Evolutionary conservation across 2,797 vertebrate species (phyloP).

Genomic region (Threskiornis aethiopicus): DNA sequence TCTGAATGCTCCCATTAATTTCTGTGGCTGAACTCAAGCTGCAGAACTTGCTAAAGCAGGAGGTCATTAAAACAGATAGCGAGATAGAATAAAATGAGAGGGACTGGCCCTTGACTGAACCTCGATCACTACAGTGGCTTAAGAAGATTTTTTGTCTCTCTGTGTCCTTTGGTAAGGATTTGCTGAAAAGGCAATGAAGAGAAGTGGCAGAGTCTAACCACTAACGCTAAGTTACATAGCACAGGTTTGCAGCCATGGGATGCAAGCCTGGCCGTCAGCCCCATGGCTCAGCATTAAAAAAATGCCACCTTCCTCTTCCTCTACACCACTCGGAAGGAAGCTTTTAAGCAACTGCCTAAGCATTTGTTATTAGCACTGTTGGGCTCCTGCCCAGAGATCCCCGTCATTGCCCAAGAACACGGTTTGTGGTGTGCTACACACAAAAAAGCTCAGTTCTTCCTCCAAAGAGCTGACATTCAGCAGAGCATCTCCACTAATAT

Average conservation of each 20-base stretch:
- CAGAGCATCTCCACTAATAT: neutral
- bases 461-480: accelerated
- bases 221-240: accelerated
- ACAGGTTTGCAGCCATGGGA: neutral
- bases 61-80: neutral
- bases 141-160: neutral
- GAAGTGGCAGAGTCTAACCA: neutral
- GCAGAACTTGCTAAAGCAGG: neutral
- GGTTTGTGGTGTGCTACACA: neutral
- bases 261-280: neutral
- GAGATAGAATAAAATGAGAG: neutral
- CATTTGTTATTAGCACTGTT: accelerated
- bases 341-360: neutral
- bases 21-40: neutral
- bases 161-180: neutral
- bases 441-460: neutral
- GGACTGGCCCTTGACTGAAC: neutral
- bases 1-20: neutral
- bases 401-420: neutral
- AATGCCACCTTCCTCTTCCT: neutral
- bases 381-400: neutral
- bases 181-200: neutral
- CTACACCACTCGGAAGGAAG: accelerated
- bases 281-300: neutral
- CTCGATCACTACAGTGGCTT: neutral